Percentiles rank a stretch among this genome's conserved stretches.
Evolutionary conservation across 35 echinoderm and acorn worm species (phyloP).

Genomic region (Ophioderma brevispina): DNA sequence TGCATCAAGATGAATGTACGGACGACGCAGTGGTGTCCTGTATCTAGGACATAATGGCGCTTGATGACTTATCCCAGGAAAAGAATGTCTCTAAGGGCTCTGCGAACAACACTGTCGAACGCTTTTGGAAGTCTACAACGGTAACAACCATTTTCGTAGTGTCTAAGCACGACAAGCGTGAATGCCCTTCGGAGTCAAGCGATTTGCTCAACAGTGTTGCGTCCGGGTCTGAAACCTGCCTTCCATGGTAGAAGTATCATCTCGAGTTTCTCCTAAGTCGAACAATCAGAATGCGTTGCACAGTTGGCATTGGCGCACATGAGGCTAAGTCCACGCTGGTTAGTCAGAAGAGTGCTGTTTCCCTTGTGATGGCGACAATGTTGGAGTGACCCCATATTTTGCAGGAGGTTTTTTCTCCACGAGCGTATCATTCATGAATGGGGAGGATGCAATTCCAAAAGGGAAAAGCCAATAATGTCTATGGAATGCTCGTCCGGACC

Average conservation of each 20-base stretch:
- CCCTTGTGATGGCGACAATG: constrained; percentile 25
- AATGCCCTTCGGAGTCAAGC: too few species aligned
- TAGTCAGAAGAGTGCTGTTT: constrained; percentile 7
- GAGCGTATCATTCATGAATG: constrained; percentile 13
- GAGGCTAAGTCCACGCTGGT: constrained; percentile 23
- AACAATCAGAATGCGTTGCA: background rate
- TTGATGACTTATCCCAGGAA: too few species aligned
- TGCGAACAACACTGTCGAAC: too few species aligned
- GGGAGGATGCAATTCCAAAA: background rate
- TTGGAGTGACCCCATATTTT: constrained; percentile 8
- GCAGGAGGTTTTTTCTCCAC: constrained; percentile 19
- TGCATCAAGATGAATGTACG: too few species aligned
- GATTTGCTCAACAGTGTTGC: constrained; percentile 12
- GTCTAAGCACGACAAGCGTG: too few species aligned
- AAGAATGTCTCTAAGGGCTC: too few species aligned
- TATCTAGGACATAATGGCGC: too few species aligned
- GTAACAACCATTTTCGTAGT: too few species aligned
- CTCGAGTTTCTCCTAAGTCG: background rate
- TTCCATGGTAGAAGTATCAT: constrained; percentile 18
- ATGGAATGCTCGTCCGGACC: constrained; percentile 7
- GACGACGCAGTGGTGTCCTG: too few species aligned
- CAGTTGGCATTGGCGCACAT: constrained; percentile 21
- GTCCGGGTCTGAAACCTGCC: constrained; percentile 18
- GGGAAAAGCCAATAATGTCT: constrained; percentile 3
- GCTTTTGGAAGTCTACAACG: too few species aligned